Evolutionary conservation across 2,888 invertebrate genomes (phyloP).

Genomic region (Andrena camellia): DNA sequence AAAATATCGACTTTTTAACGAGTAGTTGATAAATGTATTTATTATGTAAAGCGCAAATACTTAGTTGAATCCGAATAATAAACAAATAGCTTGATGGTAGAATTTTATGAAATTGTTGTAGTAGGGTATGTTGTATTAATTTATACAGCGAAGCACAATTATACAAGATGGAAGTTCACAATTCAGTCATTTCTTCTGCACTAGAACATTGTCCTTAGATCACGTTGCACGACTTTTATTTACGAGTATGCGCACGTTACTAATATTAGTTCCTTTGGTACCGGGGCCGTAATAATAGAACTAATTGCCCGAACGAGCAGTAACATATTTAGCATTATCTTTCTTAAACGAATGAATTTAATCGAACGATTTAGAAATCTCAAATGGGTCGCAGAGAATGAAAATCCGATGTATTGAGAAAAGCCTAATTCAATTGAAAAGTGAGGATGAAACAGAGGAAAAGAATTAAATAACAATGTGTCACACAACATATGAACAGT

Average conservation of each 20-base stretch:
- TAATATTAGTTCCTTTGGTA: conserved; percentile 7
- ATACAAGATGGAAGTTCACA: not conserved
- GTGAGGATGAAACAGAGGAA: not conserved
- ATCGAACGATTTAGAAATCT: not conserved
- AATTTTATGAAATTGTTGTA: conserved; percentile 16
- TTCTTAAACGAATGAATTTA: conserved; percentile 6
- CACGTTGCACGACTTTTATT: conserved; percentile 12
- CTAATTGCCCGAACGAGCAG: conserved; percentile 1
- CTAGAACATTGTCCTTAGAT: conserved; percentile 18
- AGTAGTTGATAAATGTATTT: not conserved
- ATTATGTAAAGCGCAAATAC: conserved; percentile 32
- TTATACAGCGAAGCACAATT: conserved; percentile 32
- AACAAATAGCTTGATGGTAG: conserved; percentile 5
- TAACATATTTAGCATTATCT: conserved; percentile 5
- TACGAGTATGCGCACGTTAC: conserved; percentile 16
- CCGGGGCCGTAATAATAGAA: not conserved
- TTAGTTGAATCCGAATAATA: conserved; percentile 4
- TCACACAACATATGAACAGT: conserved; percentile 36
- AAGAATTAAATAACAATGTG: conserved; percentile 1
- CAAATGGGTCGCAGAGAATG: conserved; percentile 51
- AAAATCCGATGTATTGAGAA: conserved; percentile 20
- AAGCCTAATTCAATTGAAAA: conserved; percentile 31
- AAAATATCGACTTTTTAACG: conserved; percentile 12
- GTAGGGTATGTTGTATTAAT: conserved; percentile 7
- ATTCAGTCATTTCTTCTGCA: conserved; percentile 1